Evolutionary conservation across 2,113 vertebrate species (phyloP), one percentile per base, ranked within the genome.

Genomic region (Sorex araneus): DNA sequence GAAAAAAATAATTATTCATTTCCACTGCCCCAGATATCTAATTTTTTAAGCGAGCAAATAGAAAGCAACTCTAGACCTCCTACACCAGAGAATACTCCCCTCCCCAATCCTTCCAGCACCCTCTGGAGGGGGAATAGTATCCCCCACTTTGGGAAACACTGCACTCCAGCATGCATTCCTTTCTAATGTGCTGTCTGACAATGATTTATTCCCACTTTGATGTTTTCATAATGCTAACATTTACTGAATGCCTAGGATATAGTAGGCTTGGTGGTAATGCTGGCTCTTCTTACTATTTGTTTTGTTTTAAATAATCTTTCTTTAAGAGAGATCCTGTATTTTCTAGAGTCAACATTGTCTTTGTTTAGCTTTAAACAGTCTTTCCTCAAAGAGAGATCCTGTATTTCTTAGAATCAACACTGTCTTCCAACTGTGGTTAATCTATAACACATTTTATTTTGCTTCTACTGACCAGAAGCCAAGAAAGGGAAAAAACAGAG

Each of bases 361-460:
- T 93, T 71, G 32, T 69, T 89, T 73, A n/a, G 16, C 63, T 86
- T 92, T 43, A 86, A 94, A 90, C 57, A 87, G 69, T 36, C 71
- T 92, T 94, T 93, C 32, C 7, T 64, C 78, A 85, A 76, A 86
- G 25, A 91, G 4, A 93, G 34, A 77, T 1, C 13, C 16, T 67
- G 6, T 66, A 23, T 87, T 93, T 90, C 85, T 82, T 84, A 95
- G 66, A 82, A 70, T 78, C 27, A 73, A 80, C 67, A 67, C 19
- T 90, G 36, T 79, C 40, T 92, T 92, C 66, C 75, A 76, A 78
- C 40, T 93, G 40, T 71, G 12, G 23, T 85, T n/a, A 75, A 64
- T 84, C 63, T 43, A 19, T 32, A 34, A 32, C 30, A 88, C 43
- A 69, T 81, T 89, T 91, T 91, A 86, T 76, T 86, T 36, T 76